phyloP scores from a whole-genome alignment of 2,113 vertebrate genomes.

The Gymnobelideus leadbeateri region DNA sequence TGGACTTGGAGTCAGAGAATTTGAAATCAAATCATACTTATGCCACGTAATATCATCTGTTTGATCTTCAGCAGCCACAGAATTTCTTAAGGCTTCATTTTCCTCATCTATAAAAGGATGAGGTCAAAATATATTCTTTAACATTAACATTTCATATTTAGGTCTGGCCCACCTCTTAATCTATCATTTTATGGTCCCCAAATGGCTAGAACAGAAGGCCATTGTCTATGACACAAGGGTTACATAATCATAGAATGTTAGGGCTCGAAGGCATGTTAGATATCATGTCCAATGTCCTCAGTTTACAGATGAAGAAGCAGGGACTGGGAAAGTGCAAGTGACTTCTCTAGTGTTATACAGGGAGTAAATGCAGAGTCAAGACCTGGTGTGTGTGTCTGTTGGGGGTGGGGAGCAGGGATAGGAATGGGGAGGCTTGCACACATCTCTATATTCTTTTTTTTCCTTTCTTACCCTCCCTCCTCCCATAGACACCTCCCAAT shows the following conservation, averaged over 20 bases:
- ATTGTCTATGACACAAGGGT: neutral
- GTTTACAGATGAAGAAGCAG: neutral
- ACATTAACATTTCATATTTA: too few relatives aligned
- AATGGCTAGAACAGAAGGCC: neutral
- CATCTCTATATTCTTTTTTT: neutral
- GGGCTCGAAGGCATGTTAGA: neutral
- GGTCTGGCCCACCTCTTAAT: neutral
- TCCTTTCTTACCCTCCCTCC: slow-evolving; percentile 13
- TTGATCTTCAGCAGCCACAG: neutral
- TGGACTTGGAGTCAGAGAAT: neutral
- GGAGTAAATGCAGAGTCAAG: neutral
- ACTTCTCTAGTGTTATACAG: neutral
- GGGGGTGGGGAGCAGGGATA: neutral
- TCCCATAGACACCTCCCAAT: neutral
- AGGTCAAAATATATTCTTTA: neutral
- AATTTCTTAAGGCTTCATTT: neutral
- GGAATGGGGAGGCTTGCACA: neutral
- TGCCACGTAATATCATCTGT: neutral
- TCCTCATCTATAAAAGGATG: neutral
- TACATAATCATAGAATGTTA: neutral
- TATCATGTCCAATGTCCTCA: neutral
- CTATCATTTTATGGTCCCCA: neutral
- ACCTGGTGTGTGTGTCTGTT: neutral
- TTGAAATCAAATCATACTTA: neutral
- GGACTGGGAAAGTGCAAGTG: neutral